phyloP scores from a whole-genome alignment of 2,113 vertebrate species.

The Indicator indicator region DNA sequence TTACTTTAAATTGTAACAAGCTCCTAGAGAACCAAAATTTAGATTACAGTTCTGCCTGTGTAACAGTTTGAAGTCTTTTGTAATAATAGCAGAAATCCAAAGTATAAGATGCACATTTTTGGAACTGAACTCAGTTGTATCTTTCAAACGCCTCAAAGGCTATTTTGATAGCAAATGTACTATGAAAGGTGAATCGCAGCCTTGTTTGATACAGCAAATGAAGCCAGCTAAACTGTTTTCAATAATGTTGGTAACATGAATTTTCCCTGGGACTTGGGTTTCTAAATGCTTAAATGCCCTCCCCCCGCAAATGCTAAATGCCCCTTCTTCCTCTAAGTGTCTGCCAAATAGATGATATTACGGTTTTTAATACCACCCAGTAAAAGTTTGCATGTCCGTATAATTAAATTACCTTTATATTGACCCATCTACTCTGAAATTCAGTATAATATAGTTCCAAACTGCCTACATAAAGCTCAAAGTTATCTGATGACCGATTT shows the following conservation, averaged over 20 bases:
- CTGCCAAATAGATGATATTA: background rate
- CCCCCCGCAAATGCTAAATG: background rate
- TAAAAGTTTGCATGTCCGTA: background rate
- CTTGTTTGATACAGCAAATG: background rate
- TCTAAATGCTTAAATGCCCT: background rate
- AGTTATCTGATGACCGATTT: background rate
- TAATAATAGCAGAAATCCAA: background rate
- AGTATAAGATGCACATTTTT: background rate
- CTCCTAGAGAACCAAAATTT: background rate
- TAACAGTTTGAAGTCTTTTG: background rate
- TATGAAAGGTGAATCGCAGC: background rate
- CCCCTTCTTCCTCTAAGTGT: background rate
- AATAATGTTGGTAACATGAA: background rate
- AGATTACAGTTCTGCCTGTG: background rate
- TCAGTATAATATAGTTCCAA: background rate
- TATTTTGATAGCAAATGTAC: too few species aligned
- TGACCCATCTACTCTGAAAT: background rate
- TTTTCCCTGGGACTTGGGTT: background rate
- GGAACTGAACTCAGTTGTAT: background rate
- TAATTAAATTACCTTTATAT: background rate
- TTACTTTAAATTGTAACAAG: background rate
- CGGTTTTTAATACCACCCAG: background rate
- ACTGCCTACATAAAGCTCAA: background rate
- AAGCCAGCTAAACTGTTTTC: background rate
- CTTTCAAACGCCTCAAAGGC: background rate